Evolutionary conservation across 2,888 invertebrate genomes (phyloP), one percentile per base, ranked within the genome.

Genomic region (Eristalis pertinax): DNA sequence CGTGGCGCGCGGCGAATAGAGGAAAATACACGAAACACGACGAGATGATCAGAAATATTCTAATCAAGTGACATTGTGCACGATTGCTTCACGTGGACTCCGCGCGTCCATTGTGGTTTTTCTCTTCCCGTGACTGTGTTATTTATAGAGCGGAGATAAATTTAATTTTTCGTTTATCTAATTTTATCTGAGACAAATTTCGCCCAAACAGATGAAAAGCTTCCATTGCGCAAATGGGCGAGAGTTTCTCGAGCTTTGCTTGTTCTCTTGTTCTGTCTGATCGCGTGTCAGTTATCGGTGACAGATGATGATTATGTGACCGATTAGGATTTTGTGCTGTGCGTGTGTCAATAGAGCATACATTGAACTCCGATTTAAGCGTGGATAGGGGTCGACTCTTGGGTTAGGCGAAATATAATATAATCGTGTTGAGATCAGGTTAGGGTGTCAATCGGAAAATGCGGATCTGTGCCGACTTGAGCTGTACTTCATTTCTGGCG

Each of bases 31-130:
- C 50, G 19, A 19, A 29, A n/a, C 29, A 26, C 62, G 75, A 76
- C 67, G 50, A 50, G 50, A 50, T 50, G 13, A 65, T 8, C 4
- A 60, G n/a, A 35, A 70, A 35, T 56, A 26, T 68, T 84, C 76
- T 84, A 76, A 80, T 84, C 80, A 81, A 81, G 76, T 85, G 81
- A 81, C 85, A 64, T 38, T 72, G 72, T 85, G 41, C 85, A 85
- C 69, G 76, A 63, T 50, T 68, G 24, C 24, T 80, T 85, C 81
- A 81, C 85, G 81, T 85, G 85, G 64, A 73, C 85, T 60, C 24
- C 24, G 41, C 19, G 50, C 64, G 69, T 80, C 72, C 84, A 79
- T 75, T 56, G 32, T 56, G 50, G 50, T 4, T 50, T 19, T 50
- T 19, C 50, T 64, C 41, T 64, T 80, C 67, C 63, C 32, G 56